Conservation (phyloP, 2,888 invertebrate genomes). For the Drosophila longiperda region DNA sequence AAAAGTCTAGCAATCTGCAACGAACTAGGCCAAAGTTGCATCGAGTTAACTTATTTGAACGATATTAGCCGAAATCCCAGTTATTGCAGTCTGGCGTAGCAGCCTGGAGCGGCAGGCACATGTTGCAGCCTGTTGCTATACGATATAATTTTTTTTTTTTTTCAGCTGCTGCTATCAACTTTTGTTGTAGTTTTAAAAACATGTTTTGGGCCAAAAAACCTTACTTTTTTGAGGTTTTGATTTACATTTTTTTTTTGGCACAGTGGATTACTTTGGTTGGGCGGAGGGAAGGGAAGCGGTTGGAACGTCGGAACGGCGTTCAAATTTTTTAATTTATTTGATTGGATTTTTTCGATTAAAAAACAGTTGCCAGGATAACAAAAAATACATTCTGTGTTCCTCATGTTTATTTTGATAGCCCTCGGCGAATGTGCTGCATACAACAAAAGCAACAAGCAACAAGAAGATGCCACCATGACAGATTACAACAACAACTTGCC, state of each 20-base stretch:
- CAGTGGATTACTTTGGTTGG: conserved; percentile 6
- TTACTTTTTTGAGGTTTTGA: conserved; percentile 21
- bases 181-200: conserved; percentile 38
- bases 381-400: neutral
- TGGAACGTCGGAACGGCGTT: neutral
- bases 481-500: neutral
- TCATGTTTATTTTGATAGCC: conserved; percentile 6
- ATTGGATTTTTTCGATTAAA: conserved; percentile 60
- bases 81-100: neutral
- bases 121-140: conserved; percentile 1
- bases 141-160: neutral
- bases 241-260: neutral
- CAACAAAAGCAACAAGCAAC: conserved; percentile 1
- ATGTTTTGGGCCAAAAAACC: conserved; percentile 37
- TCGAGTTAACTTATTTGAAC: neutral
- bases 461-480: neutral
- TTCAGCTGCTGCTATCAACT: conserved; percentile 10
- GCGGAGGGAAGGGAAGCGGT: neutral
- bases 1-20: neutral
- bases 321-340: conserved; percentile 48
- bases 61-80: neutral
- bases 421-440: neutral
- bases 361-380: conserved; percentile 41
- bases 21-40: no score
- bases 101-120: neutral